A percentile compares a stretch with the other conserved stretches of the same genome.
phyloP scores from a whole-genome alignment of 2,113 vertebrate species.

The Suncus etruscus region DNA sequence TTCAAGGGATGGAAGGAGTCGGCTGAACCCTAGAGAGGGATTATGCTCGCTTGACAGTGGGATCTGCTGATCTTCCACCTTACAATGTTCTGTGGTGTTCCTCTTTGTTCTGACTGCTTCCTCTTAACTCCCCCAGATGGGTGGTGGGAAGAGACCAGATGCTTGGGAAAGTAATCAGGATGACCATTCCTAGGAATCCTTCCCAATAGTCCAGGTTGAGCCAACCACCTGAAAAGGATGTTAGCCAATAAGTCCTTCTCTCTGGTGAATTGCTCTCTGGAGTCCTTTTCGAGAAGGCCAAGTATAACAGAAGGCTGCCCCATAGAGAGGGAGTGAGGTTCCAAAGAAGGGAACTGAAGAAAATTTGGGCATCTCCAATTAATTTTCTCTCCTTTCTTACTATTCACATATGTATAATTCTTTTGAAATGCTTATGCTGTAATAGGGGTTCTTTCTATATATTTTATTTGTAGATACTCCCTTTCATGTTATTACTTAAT shows the following conservation, averaged over 20 bases:
- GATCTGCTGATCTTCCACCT: conserved; percentile 72
- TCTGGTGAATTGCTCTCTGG: conserved; percentile 73
- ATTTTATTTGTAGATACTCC: conserved; percentile 46
- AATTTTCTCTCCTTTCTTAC: conserved; percentile 23
- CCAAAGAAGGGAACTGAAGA: conserved; percentile 53
- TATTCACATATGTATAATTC: conserved; percentile 5
- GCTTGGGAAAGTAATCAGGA: conserved; percentile 71
- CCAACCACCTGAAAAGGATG: conserved; percentile 80
- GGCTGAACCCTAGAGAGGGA: conserved; percentile 54
- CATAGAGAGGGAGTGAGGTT: conserved; percentile 45
- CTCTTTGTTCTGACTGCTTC: conserved; percentile 65
- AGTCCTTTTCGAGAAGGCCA: conserved; percentile 73
- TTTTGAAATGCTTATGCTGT: conserved; percentile 13
- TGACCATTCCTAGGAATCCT: conserved; percentile 60
- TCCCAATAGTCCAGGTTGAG: conserved; percentile 79
- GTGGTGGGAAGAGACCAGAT: conserved; percentile 72
- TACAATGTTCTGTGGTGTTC: conserved; percentile 53
- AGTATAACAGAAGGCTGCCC: conserved; percentile 73
- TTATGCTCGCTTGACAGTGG: conserved; percentile 21
- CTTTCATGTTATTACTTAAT: conserved; percentile 46
- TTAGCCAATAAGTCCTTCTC: conserved; percentile 79
- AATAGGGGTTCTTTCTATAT: background rate
- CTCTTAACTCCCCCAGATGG: conserved; percentile 63
- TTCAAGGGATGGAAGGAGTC: conserved; percentile 48
- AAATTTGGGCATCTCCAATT: conserved; percentile 42